Evolutionary conservation across 1,140 invertebrate genomes (phyloP).

Genomic region (Halyomorpha halys): DNA sequence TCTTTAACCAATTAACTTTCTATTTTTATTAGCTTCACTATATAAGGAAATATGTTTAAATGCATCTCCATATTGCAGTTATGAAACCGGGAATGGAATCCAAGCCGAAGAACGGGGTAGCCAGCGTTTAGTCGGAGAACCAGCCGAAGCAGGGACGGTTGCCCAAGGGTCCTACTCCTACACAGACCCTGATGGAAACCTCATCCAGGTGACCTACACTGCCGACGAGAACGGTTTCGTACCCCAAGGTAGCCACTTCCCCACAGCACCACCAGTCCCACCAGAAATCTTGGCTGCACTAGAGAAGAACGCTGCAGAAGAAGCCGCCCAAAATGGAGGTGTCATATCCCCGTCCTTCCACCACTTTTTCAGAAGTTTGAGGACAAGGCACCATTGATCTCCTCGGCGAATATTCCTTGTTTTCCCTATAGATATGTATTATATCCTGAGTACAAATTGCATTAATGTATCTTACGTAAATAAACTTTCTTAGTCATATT

Average conservation of each 20-base stretch:
- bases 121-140: slow-evolving; percentile 22
- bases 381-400: too few relatives aligned
- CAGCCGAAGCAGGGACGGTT: slow-evolving; percentile 2
- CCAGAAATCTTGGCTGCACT: slow-evolving; percentile 27
- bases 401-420: too few relatives aligned
- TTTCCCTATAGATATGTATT: too few relatives aligned
- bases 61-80: slow-evolving; percentile 18
- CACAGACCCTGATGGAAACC: background rate
- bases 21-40: too few relatives aligned
- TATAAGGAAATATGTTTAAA: background rate
- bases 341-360: background rate
- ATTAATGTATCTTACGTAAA: too few relatives aligned
- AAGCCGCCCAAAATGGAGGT: slow-evolving; percentile 26
- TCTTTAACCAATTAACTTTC: too few relatives aligned
- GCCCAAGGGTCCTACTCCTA: slow-evolving; percentile 15
- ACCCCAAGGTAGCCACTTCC: slow-evolving; percentile 24
- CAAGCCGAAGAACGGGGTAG: slow-evolving; percentile 22
- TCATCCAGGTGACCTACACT: slow-evolving; percentile 21
- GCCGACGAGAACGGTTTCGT: slow-evolving; percentile 28
- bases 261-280: slow-evolving; percentile 29
- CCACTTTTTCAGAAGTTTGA: background rate
- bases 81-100: slow-evolving; percentile 27
- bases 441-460: too few relatives aligned
- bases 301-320: slow-evolving; percentile 27
- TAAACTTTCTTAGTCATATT: too few relatives aligned